Percentiles rank a stretch among this genome's conserved stretches.
phyloP scores from a whole-genome alignment of 2,888 invertebrate genomes.

The Drepanosiphum platanoidis region DNA sequence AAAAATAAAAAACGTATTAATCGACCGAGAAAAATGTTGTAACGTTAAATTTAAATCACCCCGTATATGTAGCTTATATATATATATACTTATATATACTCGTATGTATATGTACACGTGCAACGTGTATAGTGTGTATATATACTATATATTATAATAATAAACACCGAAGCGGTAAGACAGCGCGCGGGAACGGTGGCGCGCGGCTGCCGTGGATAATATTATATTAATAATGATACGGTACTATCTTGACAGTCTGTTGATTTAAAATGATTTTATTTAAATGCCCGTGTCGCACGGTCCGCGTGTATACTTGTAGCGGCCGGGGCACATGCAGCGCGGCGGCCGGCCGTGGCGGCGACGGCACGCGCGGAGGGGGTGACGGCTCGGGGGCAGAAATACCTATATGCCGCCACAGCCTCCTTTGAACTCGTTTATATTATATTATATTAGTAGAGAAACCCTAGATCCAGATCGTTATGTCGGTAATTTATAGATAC shows the following conservation, averaged over 20 bases:
- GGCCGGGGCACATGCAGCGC: background rate
- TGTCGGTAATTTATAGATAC: constrained; percentile 60
- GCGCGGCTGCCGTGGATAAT: constrained; percentile 1
- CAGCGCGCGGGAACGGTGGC: background rate
- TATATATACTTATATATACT: too few species aligned
- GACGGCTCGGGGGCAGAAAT: constrained; percentile 51
- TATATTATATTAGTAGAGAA: constrained; percentile 55
- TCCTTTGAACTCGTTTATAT: constrained; percentile 55
- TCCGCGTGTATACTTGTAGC: background rate
- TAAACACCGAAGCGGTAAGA: background rate
- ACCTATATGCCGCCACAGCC: constrained; percentile 36
- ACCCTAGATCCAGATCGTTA: constrained; percentile 57
- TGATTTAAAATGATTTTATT: constrained; percentile 59
- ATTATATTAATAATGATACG: constrained; percentile 36
- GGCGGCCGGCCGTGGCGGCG: background rate
- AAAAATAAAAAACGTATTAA: too few species aligned
- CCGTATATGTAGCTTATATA: too few species aligned
- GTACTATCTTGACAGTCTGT: constrained; percentile 42
- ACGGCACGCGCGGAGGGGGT: constrained; percentile 30
- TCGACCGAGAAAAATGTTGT: too few species aligned
- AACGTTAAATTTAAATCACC: too few species aligned
- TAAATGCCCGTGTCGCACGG: constrained; percentile 36
- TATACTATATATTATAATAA: background rate
- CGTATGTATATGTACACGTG: too few species aligned
- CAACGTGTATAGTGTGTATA: too few species aligned